A percentile compares a stretch with the other conserved stretches of the same genome.
These are phyloP conservation scores for Ceuthmochares aereus DNA, from an alignment of 2,113 vertebrate species.

Conservation along the genomic window DNA sequence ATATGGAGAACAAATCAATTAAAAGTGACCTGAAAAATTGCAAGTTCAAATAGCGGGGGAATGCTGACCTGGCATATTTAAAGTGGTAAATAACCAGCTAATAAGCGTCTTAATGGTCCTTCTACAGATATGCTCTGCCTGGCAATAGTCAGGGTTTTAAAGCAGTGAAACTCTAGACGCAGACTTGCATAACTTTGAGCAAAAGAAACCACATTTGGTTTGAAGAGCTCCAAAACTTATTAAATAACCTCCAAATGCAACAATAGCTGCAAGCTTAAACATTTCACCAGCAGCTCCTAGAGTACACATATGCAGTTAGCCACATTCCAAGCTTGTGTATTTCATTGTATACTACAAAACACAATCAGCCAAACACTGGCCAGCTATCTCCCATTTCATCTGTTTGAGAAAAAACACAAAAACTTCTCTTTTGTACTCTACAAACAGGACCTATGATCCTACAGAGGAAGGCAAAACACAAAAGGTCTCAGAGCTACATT, in stretches of 20 bases:
- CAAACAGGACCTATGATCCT: neutral
- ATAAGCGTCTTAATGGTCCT: neutral
- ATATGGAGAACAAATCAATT: neutral
- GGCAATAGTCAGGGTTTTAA: neutral
- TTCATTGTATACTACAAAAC: neutral
- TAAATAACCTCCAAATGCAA: neutral
- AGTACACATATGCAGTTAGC: rapidly evolving
- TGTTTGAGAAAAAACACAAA: neutral
- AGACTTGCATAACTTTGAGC: neutral
- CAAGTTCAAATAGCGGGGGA: neutral
- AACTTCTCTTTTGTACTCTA: neutral
- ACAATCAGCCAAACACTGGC: neutral
- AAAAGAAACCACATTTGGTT: neutral
- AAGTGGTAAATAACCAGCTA: neutral
- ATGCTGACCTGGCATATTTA: neutral
- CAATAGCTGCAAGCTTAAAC: neutral
- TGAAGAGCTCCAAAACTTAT: neutral
- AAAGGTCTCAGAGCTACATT: neutral
- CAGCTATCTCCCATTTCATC: neutral
- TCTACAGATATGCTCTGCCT: neutral
- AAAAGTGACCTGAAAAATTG: neutral
- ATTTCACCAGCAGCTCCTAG: neutral
- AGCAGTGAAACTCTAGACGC: neutral
- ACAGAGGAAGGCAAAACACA: neutral
- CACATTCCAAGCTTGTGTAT: neutral